A percentile compares a stretch with the other conserved stretches of the same genome.
Conservation (phyloP, 1,140 invertebrate genomes). For the Schlechtendalia chinensis region DNA sequence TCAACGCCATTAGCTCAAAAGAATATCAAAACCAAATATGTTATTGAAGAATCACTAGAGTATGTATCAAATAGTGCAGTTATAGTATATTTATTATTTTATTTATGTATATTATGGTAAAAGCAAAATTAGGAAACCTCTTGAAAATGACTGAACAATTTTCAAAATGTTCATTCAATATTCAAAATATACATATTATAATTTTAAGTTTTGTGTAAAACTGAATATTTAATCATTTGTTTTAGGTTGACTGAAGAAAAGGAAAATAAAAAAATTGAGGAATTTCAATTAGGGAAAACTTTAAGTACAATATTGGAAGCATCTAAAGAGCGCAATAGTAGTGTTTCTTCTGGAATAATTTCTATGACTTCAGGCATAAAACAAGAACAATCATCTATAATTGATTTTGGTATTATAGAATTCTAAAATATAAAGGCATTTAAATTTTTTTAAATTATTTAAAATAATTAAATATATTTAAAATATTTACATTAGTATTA, state of each 20-base stretch:
- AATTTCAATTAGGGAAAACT: constrained; percentile 31
- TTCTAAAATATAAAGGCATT: background rate
- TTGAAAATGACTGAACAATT: too few species aligned
- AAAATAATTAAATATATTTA: too few species aligned
- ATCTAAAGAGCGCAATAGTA: constrained; percentile 52
- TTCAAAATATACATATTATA: background rate
- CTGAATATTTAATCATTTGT: background rate
- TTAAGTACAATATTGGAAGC: constrained; percentile 53
- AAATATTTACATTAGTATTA: too few species aligned
- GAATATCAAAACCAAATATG: background rate
- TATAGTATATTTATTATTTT: too few species aligned
- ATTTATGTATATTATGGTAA: too few species aligned
- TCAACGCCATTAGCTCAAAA: constrained; percentile 30
- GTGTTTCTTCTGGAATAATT: constrained; percentile 41
- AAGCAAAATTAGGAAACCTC: too few species aligned
- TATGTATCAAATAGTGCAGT: background rate
- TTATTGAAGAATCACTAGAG: background rate
- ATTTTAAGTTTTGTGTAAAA: background rate
- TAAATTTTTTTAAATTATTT: background rate
- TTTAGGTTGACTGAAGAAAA: background rate
- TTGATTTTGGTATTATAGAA: constrained; percentile 18
- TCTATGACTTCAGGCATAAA: background rate
- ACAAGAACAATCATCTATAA: constrained; percentile 14
- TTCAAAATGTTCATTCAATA: background rate
- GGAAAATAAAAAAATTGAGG: background rate